Evolutionary conservation across 2,113 vertebrate genomes (phyloP).

Genomic region (Hypocryptadius cinnamomeus): DNA sequence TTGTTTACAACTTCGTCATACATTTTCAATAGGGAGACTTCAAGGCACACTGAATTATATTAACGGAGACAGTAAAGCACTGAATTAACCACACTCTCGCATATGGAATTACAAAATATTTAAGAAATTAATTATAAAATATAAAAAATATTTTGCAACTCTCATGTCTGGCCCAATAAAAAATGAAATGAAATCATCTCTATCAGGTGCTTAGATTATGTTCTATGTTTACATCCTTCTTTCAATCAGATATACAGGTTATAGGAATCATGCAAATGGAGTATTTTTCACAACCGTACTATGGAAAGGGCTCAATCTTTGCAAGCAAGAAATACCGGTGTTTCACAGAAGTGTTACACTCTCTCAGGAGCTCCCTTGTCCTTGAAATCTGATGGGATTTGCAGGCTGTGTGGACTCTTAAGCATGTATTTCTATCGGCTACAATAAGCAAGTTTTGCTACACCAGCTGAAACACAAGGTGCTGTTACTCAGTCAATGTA

Average conservation of each 20-base stretch:
- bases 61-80: not conserved
- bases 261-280: not conserved
- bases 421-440: not conserved
- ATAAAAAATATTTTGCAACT: not conserved
- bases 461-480: not conserved
- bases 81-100: not conserved
- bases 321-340: not conserved
- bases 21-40: not conserved
- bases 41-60: not conserved
- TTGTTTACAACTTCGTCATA: not conserved
- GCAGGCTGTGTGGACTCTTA: not conserved
- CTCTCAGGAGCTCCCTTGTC: not conserved
- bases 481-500: not conserved
- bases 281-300: not conserved
- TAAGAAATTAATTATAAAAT: not conserved
- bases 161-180: not conserved
- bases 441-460: not conserved
- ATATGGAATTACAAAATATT: not conserved
- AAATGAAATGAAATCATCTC: not conserved
- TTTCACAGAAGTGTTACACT: not conserved
- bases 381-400: not conserved
- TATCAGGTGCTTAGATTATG: not conserved
- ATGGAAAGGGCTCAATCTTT: not conserved
- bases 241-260: not conserved
- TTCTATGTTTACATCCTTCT: not conserved